Evolutionary conservation across 2,888 invertebrate species (phyloP), one percentile per base, ranked within the genome.

Genomic region (Panzeria rudis): DNA sequence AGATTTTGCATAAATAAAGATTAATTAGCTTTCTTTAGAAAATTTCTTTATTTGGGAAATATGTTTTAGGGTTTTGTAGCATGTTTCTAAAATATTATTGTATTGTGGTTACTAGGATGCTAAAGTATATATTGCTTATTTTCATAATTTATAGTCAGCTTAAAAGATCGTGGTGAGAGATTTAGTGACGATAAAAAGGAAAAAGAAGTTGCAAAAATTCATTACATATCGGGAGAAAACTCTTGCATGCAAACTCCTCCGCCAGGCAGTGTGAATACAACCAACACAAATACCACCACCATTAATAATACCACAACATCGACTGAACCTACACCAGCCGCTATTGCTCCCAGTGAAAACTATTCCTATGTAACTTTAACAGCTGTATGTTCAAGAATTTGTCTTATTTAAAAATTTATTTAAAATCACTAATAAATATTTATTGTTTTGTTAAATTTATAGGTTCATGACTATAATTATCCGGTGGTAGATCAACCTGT

Each of bases 401-500:
- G 5, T 44, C 13, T 13, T 9, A 32, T 17, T 47, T 9, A 9
- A 6, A n/a, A 47, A 3, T 50, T 44, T 44, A n/a, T 17, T 23
- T 50, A 23, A 50, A 20, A 17, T 44, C n/a, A 35, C 2, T 15
- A 44, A 44, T 17, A 66, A 68, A 20, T 8, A 6, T 20, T 7
- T 8, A 25, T 56, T 35, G 2, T 5, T 25, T 44, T 15, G 7
- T n/a, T 23, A 7, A 75, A 7, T 61, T 69, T 87, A 0, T 89
- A 94, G 94, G 93, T 95, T 25, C 97, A 97, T 92, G 98, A 98
- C 88, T 98, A 98, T 93, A 95, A 96, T 88, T 98, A 98, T 93
- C 97, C 97, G 41, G 91, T 92, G 87, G 92, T 91, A 72, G 93
- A 93, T 80, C 92, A 93, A 87, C 93, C 93, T 44, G 92, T 91